phyloP scores from a whole-genome alignment of 1,140 invertebrate species.

The Amphibalanus amphitrite region DNA sequence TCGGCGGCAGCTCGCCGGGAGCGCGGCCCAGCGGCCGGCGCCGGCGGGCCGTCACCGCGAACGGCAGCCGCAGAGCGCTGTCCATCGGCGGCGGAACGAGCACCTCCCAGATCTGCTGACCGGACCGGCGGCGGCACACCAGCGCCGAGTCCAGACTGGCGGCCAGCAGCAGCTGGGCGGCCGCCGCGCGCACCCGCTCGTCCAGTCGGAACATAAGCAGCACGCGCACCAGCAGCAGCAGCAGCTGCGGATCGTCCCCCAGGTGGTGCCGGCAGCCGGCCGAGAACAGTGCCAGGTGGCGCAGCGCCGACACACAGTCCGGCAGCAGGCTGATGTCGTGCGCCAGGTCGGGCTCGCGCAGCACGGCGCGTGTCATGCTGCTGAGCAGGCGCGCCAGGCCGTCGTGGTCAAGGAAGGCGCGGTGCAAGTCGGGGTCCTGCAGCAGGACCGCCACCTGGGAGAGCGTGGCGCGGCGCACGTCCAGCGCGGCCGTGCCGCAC shows the following conservation, averaged over 20 bases:
- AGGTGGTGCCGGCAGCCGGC: neutral
- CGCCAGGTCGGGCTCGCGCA: neutral
- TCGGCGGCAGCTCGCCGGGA: neutral
- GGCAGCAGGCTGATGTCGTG: neutral
- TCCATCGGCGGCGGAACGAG: neutral
- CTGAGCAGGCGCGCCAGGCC: neutral
- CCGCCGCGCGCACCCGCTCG: neutral
- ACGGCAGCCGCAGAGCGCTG: neutral
- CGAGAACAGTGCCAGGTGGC: neutral
- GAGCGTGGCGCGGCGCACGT: conserved; percentile 12
- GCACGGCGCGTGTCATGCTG: neutral
- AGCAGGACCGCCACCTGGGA: conserved; percentile 12
- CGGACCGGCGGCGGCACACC: neutral
- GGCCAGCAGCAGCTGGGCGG: neutral
- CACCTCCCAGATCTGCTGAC: neutral
- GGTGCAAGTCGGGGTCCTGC: conserved; percentile 12
- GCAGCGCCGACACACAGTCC: neutral
- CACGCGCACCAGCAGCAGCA: neutral
- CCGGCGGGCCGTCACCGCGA: neutral
- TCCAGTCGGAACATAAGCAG: neutral
- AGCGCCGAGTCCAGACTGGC: neutral
- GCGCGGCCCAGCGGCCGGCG: neutral
- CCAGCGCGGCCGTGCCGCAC: conserved; percentile 4
- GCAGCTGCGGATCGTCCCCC: neutral
- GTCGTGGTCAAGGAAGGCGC: conserved; percentile 7